Evolutionary conservation across 2,113 vertebrate genomes (phyloP), one percentile per base, ranked within the genome.

Genomic region (Festucalex cinctus): DNA sequence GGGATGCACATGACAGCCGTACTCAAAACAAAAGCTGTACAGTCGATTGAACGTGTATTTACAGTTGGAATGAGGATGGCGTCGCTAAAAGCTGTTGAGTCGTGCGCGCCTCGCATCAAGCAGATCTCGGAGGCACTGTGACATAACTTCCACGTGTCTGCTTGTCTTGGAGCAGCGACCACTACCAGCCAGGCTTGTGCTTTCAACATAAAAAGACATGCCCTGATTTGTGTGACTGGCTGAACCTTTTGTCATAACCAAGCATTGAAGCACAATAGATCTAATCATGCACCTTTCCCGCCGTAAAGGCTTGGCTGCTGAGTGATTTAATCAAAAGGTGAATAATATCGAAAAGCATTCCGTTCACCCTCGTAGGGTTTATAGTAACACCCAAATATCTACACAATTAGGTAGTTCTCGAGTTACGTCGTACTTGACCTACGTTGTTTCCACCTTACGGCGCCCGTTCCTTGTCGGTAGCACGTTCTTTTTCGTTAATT

Each of bases 1-100:
- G 85, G 82, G 88, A 92, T 91, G 88, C 81, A 93, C 88, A 88
- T 79, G 78, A 87, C 83, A 89, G 89, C 91, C 88, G 84, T 86
- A 89, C 85, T 86, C 79, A 81, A 82, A 88, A 91, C 92, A 85
- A 93, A 94, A 85, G 84, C 92, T 95, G 93, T 95, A 97, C 92
- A 95, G 85, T 79, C 85, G 76, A 86, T 82, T 87, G 74, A 86
- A 71, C 73, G 83, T 69, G 75, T 95, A 97, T 98, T 95, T 98
- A 98, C 95, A 98, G 85, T 91, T 88, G 89, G 79, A 84, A 79
- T 89, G 82, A 83, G 85, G 72, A 81, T 70, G 63, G 79, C 83
- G 86, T 81, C 80, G 84, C 81, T 66, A 68, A 78, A 80, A 82
- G 81, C 79, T 78, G 81, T 83, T 86, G 78, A 73, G 69, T 88